Conservation (phyloP, 2,888 invertebrate species). For the Aphodius sticticus region DNA sequence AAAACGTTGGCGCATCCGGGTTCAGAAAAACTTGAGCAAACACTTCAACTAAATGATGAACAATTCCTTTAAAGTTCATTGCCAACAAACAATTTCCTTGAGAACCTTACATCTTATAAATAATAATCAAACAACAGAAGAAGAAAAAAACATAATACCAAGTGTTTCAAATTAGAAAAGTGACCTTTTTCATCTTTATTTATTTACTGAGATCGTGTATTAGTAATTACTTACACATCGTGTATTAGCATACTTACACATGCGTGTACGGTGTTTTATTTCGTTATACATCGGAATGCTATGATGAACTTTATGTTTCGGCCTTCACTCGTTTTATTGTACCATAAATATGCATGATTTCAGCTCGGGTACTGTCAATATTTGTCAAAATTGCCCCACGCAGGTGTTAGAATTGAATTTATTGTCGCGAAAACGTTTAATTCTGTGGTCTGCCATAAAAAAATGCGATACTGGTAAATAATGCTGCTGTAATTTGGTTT, state of each 20-base stretch:
- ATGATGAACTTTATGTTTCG: background rate
- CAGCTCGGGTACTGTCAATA: background rate
- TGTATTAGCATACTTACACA: too few species aligned
- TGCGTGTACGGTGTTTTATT: background rate
- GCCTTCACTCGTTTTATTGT: background rate
- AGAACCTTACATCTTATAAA: background rate
- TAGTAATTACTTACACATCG: background rate
- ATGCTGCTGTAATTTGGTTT: too few species aligned
- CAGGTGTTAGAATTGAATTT: background rate
- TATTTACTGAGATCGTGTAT: background rate
- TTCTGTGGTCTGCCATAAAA: background rate
- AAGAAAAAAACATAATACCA: background rate
- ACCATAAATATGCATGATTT: background rate
- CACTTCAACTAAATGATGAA: background rate
- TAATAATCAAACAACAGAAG: background rate
- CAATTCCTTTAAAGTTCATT: background rate
- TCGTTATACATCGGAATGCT: background rate
- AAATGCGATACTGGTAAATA: too few species aligned
- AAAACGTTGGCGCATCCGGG: background rate
- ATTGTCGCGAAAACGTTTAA: background rate
- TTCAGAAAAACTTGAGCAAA: background rate
- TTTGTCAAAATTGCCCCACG: background rate
- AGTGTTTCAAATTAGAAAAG: conserved; percentile 4
- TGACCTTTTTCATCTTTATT: background rate
- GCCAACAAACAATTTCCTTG: background rate